Conservation (phyloP, 2,113 vertebrate species). For the Sorex araneus region DNA sequence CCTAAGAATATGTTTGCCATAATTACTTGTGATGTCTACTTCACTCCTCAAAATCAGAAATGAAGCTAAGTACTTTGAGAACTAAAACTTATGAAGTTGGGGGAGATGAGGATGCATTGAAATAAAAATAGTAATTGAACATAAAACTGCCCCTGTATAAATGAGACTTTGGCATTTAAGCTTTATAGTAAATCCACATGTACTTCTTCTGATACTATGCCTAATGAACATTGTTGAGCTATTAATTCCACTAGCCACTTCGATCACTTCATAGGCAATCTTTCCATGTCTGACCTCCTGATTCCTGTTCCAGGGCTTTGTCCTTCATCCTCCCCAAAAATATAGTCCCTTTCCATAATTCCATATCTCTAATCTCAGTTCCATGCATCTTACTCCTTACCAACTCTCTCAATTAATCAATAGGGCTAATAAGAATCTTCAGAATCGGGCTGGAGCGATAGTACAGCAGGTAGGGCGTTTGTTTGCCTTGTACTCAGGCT, state of each 20-base stretch:
- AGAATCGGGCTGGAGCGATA: too few species aligned
- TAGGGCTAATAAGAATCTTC: not conserved
- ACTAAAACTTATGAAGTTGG: not conserved
- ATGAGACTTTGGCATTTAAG: not conserved
- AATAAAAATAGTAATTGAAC: not conserved
- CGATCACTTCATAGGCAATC: not conserved
- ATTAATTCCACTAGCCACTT: not conserved
- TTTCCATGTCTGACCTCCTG: not conserved
- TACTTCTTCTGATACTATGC: too few species aligned
- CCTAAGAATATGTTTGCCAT: not conserved
- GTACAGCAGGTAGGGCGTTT: too few species aligned
- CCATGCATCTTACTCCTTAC: not conserved
- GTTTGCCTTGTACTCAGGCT: too few species aligned
- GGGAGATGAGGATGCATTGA: not conserved
- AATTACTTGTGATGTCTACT: not conserved
- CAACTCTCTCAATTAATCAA: not conserved
- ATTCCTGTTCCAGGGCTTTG: not conserved
- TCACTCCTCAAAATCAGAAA: not conserved
- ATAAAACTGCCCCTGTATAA: not conserved
- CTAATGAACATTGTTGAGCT: not conserved
- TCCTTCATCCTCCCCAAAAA: not conserved
- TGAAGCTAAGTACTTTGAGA: not conserved
- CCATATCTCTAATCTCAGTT: not conserved
- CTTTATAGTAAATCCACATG: not conserved
- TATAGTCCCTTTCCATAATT: not conserved